These are phyloP conservation scores for Psylliodes chrysocephalus DNA, from an alignment of 2,888 invertebrate species.

Conservation along the genomic window DNA sequence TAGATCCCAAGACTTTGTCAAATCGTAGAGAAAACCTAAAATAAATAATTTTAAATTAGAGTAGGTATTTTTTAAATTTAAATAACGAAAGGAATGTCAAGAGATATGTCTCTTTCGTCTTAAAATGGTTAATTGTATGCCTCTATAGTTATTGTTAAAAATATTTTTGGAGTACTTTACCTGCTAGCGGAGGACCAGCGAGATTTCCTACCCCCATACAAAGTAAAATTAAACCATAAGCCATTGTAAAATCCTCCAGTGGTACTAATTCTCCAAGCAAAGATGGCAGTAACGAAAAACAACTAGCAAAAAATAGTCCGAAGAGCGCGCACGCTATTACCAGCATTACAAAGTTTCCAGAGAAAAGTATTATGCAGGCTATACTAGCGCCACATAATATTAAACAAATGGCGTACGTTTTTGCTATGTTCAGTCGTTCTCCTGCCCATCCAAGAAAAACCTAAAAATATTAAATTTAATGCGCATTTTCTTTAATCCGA, in stretches of 20 bases:
- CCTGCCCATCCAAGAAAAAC: conserved; percentile 89
- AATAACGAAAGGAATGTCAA: too few species aligned
- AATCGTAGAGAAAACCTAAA: conserved; percentile 71
- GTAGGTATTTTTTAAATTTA: too few species aligned
- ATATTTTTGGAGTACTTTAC: too few species aligned
- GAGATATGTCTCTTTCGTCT: too few species aligned
- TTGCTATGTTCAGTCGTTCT: conserved; percentile 84
- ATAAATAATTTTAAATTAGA: conserved; percentile 31
- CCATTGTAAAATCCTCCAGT: conserved; percentile 89
- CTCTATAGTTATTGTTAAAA: too few species aligned
- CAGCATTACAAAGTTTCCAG: conserved; percentile 59
- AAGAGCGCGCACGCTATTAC: conserved; percentile 69
- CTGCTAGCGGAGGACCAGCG: conserved; percentile 91
- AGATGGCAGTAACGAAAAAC: conserved; percentile 90
- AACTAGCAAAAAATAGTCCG: conserved; percentile 91
- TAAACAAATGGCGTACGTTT: conserved; percentile 84
- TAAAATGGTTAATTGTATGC: too few species aligned
- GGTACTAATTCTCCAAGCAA: conserved; percentile 90
- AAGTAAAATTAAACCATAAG: conserved; percentile 88
- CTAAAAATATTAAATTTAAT: conserved; percentile 66
- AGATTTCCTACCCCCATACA: conserved; percentile 94
- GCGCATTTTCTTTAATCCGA: too few species aligned
- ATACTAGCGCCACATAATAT: conserved; percentile 73
- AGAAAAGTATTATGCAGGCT: conserved; percentile 67
- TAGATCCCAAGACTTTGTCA: conserved; percentile 77